Evolutionary conservation across 2,113 vertebrate species (phyloP).

Genomic region (Xiphophorus maculatus): DNA sequence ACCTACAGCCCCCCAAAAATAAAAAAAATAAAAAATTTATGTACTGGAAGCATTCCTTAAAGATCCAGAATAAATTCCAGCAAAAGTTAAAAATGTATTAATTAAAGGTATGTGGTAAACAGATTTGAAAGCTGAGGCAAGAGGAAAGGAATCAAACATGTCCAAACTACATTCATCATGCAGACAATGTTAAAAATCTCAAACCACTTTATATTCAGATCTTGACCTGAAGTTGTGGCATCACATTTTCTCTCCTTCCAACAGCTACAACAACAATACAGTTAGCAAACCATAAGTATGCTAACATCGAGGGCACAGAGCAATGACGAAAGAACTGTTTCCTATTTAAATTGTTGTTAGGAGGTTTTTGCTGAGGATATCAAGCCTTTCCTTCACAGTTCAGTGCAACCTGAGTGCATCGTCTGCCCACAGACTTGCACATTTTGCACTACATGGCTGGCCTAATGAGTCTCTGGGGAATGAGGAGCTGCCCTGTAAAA

Average conservation of each 20-base stretch:
- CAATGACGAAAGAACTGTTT: constrained; percentile 5
- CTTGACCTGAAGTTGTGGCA: background rate
- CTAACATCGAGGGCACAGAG: background rate
- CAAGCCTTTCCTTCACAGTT: constrained; percentile 48
- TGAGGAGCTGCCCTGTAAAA: constrained; percentile 63
- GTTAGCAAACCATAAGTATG: background rate
- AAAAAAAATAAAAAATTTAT: background rate
- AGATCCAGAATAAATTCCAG: background rate
- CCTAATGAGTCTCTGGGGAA: constrained; percentile 76
- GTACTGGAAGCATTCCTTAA: constrained; percentile 12
- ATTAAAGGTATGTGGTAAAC: background rate
- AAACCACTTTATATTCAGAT: background rate
- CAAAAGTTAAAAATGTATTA: background rate
- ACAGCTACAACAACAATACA: background rate
- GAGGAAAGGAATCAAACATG: background rate
- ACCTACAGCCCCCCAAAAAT: background rate
- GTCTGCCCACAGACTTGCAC: constrained; percentile 42
- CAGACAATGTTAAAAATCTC: background rate
- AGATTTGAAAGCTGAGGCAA: background rate
- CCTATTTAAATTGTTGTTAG: constrained; percentile 30
- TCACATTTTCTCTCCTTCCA: background rate
- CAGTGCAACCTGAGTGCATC: constrained; percentile 56
- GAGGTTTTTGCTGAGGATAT: constrained; percentile 48
- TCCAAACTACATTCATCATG: background rate
- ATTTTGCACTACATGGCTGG: constrained; percentile 35